phyloP scores from a whole-genome alignment of 2,113 vertebrate species.

The Mustela nigripes region DNA sequence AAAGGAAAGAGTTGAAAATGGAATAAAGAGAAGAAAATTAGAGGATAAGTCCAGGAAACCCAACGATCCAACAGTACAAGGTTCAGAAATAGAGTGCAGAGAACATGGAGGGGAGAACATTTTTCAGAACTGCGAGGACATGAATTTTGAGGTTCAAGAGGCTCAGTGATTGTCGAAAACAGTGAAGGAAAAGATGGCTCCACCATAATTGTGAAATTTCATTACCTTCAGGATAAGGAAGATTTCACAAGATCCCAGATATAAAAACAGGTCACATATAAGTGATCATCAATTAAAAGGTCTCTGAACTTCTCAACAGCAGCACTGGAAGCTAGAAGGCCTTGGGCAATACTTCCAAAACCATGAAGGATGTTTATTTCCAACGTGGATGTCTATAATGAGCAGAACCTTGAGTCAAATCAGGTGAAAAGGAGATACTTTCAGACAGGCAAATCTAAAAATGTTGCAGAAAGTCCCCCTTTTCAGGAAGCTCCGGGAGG shows the following conservation, averaged over 20 bases:
- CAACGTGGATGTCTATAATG: conserved; percentile 37
- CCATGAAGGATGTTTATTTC: background rate
- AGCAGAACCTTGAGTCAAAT: background rate
- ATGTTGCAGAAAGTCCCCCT: background rate
- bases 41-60: background rate
- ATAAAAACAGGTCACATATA: background rate
- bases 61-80: background rate
- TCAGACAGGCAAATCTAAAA: background rate
- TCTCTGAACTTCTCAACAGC: background rate
- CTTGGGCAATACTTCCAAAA: conserved; percentile 22
- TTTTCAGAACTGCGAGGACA: background rate
- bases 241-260: background rate
- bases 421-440: background rate
- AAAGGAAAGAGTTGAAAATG: conserved; percentile 11
- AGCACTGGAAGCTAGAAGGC: background rate
- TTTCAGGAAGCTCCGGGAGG: conserved; percentile 24
- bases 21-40: conserved; percentile 18
- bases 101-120: background rate
- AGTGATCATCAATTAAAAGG: background rate
- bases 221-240: conserved; percentile 5
- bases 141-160: conserved; percentile 30
- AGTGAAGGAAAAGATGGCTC: background rate
- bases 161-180: background rate
- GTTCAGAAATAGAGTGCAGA: background rate
- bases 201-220: background rate